These are phyloP conservation scores for Chymomyza amoena DNA, from an alignment of 2,888 invertebrate species.

Conservation along the genomic window DNA sequence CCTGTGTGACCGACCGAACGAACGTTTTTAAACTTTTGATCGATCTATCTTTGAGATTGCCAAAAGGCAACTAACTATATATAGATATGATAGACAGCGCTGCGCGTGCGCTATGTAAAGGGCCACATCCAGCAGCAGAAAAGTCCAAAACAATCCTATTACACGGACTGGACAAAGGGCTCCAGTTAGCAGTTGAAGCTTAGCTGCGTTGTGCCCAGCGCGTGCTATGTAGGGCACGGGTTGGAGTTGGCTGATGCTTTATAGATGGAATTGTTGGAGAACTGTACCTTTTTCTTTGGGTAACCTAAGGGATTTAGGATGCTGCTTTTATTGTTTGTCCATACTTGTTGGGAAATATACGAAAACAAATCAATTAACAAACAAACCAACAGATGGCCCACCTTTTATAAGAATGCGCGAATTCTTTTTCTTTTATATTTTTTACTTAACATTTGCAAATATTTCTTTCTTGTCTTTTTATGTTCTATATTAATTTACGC, in stretches of 20 bases:
- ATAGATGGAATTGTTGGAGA: neutral
- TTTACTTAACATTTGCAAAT: too few species aligned
- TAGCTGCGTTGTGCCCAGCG: neutral
- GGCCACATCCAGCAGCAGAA: neutral
- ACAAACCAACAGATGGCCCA: too few species aligned
- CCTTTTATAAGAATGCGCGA: too few species aligned
- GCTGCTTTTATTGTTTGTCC: too few species aligned
- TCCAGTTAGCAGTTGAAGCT: neutral
- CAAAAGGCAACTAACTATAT: neutral
- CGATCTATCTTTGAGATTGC: neutral
- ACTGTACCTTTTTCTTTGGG: neutral
- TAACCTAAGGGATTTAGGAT: too few species aligned
- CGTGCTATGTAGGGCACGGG: neutral
- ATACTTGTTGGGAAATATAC: too few species aligned
- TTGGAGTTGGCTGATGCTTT: too few species aligned
- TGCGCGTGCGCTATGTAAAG: neutral
- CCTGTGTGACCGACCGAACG: neutral
- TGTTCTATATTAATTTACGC: too few species aligned
- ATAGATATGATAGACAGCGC: neutral
- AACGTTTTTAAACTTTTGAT: neutral
- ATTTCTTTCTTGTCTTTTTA: too few species aligned
- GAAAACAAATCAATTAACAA: too few species aligned
- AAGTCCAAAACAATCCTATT: neutral
- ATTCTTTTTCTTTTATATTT: too few species aligned
- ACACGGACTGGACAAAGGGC: neutral